These are phyloP conservation scores for Mesitornis unicolor DNA, from an alignment of 2,113 vertebrate genomes.

Conservation along the genomic window DNA sequence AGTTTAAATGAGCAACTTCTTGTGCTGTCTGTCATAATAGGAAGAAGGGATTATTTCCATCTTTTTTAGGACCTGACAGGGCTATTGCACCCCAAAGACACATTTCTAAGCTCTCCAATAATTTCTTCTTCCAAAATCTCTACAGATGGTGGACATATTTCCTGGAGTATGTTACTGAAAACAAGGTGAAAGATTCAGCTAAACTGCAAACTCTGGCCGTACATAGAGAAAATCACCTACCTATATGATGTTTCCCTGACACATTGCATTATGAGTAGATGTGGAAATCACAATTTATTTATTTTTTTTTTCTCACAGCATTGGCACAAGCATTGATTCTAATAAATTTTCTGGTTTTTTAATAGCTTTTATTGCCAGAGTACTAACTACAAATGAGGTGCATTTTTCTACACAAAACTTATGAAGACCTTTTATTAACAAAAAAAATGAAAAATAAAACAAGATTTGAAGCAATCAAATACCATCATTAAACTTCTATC, in stretches of 20 bases:
- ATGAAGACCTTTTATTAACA: background rate
- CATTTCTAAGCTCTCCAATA: background rate
- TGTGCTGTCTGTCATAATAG: background rate
- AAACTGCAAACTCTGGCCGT: background rate
- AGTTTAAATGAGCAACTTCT: background rate
- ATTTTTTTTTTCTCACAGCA: background rate
- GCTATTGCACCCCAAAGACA: background rate
- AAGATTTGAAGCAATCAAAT: background rate
- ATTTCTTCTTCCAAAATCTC: background rate
- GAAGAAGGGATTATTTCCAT: background rate
- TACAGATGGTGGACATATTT: background rate
- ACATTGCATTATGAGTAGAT: background rate
- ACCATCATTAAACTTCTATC: background rate
- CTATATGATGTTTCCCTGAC: background rate
- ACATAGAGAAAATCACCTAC: background rate
- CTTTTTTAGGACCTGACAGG: background rate
- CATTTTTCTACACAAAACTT: background rate
- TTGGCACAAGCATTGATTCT: background rate
- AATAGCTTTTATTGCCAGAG: background rate
- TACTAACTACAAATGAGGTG: accelerated
- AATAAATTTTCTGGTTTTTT: background rate
- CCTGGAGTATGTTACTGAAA: background rate
- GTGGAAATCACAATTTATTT: background rate
- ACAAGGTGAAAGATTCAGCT: background rate
- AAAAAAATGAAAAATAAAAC: too few relatives aligned